Conservation (phyloP, 2,797 vertebrate species). For the Pelodytes ibericus region DNA sequence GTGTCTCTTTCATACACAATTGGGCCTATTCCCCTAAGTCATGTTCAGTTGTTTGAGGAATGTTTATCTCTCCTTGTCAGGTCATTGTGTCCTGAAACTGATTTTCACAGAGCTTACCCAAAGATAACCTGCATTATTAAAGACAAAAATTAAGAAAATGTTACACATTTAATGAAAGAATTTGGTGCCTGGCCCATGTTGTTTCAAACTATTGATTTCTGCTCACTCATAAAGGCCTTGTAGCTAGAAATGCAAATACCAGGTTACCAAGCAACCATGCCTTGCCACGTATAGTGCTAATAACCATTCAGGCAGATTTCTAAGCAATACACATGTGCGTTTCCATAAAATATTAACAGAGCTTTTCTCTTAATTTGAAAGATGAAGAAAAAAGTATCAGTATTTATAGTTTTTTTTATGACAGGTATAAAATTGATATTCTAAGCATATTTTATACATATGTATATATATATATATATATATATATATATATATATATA, state of each 20-base stretch:
- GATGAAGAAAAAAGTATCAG: no score
- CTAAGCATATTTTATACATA: no score
- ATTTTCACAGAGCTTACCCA: conserved; percentile 2
- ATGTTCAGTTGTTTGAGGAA: conserved; percentile 71
- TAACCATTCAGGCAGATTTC: background rate
- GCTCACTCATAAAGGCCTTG: conserved; percentile 33
- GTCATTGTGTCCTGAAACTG: conserved; percentile 34
- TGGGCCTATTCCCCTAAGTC: conserved; percentile 77
- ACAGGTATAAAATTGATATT: no score
- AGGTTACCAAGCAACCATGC: conserved; percentile 37
- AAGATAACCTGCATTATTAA: conserved; percentile 23
- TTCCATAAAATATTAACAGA: background rate
- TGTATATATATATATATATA: no score
- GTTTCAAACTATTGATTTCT: conserved; percentile 31
- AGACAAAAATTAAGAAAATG: conserved; percentile 32
- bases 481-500: no score
- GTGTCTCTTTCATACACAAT: conserved; percentile 72
- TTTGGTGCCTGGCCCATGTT: conserved; percentile 16
- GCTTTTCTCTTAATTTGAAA: no score
- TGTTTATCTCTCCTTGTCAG: conserved; percentile 47
- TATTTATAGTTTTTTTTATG: no score
- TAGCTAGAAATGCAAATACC: conserved; percentile 12
- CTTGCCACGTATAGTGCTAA: conserved; percentile 8
- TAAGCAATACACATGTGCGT: background rate
- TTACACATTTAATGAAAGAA: conserved; percentile 8